Evolutionary conservation across 2,113 vertebrate genomes (phyloP), one percentile per base, ranked within the genome.

Genomic region (Cavia porcellus): DNA sequence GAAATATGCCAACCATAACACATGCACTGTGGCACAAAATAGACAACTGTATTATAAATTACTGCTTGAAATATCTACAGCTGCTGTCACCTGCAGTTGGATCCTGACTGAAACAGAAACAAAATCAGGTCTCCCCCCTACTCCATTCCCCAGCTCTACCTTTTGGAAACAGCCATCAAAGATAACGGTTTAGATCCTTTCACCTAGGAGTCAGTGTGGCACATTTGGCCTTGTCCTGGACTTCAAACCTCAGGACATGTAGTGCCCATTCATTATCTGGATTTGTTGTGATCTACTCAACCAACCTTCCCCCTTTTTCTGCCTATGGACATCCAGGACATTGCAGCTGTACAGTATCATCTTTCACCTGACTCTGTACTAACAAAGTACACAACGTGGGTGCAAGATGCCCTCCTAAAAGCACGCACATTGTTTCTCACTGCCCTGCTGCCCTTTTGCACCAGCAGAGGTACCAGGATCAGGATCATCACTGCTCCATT

Each of bases 401-500:
- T 32, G 35, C 47, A 52, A 55, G 24, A 5, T 11, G 7, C 32
- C 81, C 50, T 77, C 55, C 45, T 72, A 14, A 64, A 70, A 47
- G 68, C 74, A n/a, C 1, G 13, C 19, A 42, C 0, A 0, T 4
- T 8, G 6, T 70, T 77, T 47, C 13, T 45, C 13, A 4, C 9
- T 5, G 17, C 8, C 77, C 45, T 2, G 1, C 25, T 25, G 0
- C 22, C 68, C 50, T 24, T 10, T 14, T 19, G 59, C 38, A 30
- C 62, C 59, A 12, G 24, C 13, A 10, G 2, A 59, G 4, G 1
- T 32, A 2, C 4, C n/a, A n/a, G n/a, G n/a, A n/a, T n/a, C 3
- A 52, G 14, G 1, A 1, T 13, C 3, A 7, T 32, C 59, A 24
- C 1, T 0, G 14, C 35, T 3, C 42, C 17, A 64, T 20, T 45